Conservation (phyloP, 2,113 vertebrate genomes). For the Xiphophorus hellerii region DNA sequence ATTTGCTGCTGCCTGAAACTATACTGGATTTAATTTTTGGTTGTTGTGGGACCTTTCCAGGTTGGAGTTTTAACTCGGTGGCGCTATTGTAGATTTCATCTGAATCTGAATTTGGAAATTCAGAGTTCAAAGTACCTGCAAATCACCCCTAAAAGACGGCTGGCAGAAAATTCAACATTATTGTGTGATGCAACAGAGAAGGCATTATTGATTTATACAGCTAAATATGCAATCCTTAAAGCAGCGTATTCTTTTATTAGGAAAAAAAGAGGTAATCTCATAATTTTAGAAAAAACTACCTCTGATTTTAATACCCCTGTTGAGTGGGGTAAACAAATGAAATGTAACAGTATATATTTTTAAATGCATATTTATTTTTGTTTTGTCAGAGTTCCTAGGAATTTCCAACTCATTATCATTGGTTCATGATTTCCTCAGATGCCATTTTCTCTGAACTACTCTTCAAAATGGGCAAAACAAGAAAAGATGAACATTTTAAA, state of each 20-base stretch:
- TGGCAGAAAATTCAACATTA: conserved; percentile 20
- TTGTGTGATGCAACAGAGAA: conserved; percentile 2
- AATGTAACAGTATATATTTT: not conserved
- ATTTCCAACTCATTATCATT: conserved; percentile 3
- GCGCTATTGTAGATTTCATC: not conserved
- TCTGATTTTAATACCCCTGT: not conserved
- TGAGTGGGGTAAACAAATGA: not conserved
- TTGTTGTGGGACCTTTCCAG: not conserved
- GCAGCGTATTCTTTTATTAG: too few species aligned
- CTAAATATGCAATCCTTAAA: too few species aligned
- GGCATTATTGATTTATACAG: too few species aligned
- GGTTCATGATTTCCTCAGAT: not conserved
- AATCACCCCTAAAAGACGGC: conserved; percentile 6
- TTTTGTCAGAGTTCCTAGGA: conserved; percentile 4
- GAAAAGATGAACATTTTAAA: not conserved
- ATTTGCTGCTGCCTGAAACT: too few species aligned
- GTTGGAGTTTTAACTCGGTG: not conserved
- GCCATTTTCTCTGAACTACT: not conserved
- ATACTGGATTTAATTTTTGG: too few species aligned
- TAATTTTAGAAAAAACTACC: not conserved
- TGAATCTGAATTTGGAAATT: not conserved
- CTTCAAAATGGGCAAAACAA: not conserved
- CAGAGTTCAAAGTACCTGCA: not conserved
- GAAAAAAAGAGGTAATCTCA: not conserved
- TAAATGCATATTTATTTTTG: not conserved